Evolutionary conservation across 2,797 vertebrate genomes (phyloP), one percentile per base, ranked within the genome.

Genomic region (Ambastaia sidthimunki): DNA sequence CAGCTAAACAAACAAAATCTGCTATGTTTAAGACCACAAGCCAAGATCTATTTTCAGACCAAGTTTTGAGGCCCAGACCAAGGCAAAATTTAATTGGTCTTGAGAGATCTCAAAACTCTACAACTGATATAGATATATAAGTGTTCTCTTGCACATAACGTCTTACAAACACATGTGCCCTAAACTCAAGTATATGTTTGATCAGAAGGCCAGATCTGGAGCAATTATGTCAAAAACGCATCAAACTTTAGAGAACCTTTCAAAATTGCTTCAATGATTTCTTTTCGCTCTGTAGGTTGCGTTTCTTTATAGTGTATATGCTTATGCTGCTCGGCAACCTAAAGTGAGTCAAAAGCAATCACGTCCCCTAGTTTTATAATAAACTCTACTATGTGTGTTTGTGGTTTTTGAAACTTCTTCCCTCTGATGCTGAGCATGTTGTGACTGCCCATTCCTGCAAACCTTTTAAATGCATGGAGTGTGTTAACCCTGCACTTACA

Each of bases 321-420:
- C 28, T n/a, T 55, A 57, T 21, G 4, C 62, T 28, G 10, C 7
- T 10, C 44, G 7, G 50, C 16, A 13, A 68, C 50, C 63, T 11
- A 47, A 67, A 76, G 44, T 28, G 1, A 57, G 50, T 76, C 74
- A 59, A 55, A 77, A 69, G 37, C 25, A 10, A 59, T 47, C 12
- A 31, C 59, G 47, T 59, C 50, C 11, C 18, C 2, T 59, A 11
- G 37, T 19, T 48, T 69, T 48, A 48, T 48, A 48, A 69, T 31
- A 28, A 68, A 57, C 23, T 3, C 23, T 6, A 59, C 19, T 25
- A 67, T 11, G 47, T 78, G 31, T 4, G 31, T 41, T 62, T 71
- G 55, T 15, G 31, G 25, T 50, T 78, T 47, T 19, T 65, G 7
- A 12, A 89, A 78, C 88, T 82, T 87, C 74, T 85, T 85, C 83